Evolutionary conservation across 2,113 vertebrate species (phyloP).

Genomic region (Periophthalmodon schlosseri): DNA sequence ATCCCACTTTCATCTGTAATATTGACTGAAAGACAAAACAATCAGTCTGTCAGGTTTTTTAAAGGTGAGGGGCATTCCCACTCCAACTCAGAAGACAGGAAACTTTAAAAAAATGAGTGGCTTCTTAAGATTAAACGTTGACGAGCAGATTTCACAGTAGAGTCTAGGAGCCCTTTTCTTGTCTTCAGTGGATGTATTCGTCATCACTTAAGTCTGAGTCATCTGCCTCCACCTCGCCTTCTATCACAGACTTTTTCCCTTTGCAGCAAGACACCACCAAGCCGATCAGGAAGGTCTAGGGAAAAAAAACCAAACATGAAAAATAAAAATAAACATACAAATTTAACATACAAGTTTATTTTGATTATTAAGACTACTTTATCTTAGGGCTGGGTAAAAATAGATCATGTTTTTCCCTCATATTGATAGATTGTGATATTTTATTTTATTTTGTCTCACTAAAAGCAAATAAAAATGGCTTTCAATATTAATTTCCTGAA

Average conservation of each 20-base stretch:
- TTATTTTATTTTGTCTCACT: too few species aligned
- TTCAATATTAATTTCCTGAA: too few species aligned
- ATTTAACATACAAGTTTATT: not conserved
- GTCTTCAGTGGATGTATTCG: conserved; percentile 77
- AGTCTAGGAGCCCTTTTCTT: not conserved
- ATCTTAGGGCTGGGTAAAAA: too few species aligned
- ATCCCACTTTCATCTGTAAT: conserved; percentile 52
- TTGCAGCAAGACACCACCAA: conserved; percentile 93
- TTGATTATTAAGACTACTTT: not conserved
- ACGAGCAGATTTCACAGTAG: conserved; percentile 13
- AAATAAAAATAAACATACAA: not conserved
- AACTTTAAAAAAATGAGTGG: conserved; percentile 12
- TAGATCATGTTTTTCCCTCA: not conserved
- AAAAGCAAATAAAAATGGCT: too few species aligned
- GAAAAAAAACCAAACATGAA: conserved; percentile 11
- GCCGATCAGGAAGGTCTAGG: conserved; percentile 90
- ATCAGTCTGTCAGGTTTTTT: conserved; percentile 41
- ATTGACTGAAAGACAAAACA: conserved; percentile 42
- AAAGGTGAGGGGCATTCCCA: conserved; percentile 14
- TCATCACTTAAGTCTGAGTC: conserved; percentile 95
- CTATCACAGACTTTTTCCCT: conserved; percentile 96
- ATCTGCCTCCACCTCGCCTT: conserved; percentile 92
- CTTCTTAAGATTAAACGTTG: conserved; percentile 29
- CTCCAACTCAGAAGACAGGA: conserved; percentile 32
- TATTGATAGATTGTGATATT: too few species aligned